A percentile compares a stretch with the other conserved stretches of the same genome.
These are phyloP conservation scores for Nipponacmea schrenckii DNA, from an alignment of 2,888 invertebrate species.

Conservation along the genomic window DNA sequence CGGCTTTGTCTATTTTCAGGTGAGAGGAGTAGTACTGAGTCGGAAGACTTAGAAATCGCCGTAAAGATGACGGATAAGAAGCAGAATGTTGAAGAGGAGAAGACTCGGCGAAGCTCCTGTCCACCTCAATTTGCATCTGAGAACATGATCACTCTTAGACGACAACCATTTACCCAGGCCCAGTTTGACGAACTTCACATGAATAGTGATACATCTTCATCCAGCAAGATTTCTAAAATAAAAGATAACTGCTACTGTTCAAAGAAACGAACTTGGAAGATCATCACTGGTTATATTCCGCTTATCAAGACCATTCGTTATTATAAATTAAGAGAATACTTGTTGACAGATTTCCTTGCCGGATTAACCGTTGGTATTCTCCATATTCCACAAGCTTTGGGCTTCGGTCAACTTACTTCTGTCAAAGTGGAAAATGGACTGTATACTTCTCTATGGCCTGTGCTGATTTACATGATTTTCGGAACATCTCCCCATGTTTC, in stretches of 20 bases:
- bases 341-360: slow-evolving; percentile 58
- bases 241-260: slow-evolving; percentile 45
- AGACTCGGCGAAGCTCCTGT: slow-evolving; percentile 43
- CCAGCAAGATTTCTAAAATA: slow-evolving; percentile 33
- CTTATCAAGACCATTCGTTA: slow-evolving; percentile 53
- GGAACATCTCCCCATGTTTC: slow-evolving; percentile 60
- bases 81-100: slow-evolving; percentile 13
- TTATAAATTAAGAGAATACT: slow-evolving; percentile 54
- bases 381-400: slow-evolving; percentile 65
- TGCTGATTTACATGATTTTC: slow-evolving; percentile 57
- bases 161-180: slow-evolving; percentile 41
- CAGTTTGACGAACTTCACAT: slow-evolving; percentile 54
- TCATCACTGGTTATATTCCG: slow-evolving; percentile 50
- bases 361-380: slow-evolving; percentile 63
- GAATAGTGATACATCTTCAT: slow-evolving; percentile 32
- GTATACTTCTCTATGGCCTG: slow-evolving; percentile 61
- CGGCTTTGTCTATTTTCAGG: no score
- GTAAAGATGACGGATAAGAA: no score
- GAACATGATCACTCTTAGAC: slow-evolving; percentile 39
- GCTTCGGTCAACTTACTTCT: slow-evolving; percentile 56
- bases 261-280: slow-evolving; percentile 47
- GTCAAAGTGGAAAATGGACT: slow-evolving; percentile 60
- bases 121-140: slow-evolving; percentile 34
- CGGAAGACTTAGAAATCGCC: no score
- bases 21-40: no score